These are phyloP conservation scores for Lampropteryx suffumata DNA, from an alignment of 2,888 invertebrate genomes.

Conservation along the genomic window DNA sequence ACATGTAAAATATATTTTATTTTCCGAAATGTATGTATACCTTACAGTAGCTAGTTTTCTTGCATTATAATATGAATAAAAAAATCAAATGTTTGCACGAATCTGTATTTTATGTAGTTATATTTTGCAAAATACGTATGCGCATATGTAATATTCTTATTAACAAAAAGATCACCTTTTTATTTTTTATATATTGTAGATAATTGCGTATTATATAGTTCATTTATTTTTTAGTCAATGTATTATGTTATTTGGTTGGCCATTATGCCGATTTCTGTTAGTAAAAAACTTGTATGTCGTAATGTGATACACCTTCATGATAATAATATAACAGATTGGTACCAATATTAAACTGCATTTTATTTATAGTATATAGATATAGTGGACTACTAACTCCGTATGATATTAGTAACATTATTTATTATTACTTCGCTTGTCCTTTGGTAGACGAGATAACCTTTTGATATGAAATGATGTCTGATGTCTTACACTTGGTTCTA, in stretches of 20 bases:
- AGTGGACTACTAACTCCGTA: too few relatives aligned
- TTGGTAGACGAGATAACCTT: too few relatives aligned
- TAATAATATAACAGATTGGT: conserved; percentile 61
- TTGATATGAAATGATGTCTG: too few relatives aligned
- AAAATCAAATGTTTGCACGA: conserved; percentile 18
- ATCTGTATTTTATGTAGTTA: conserved; percentile 37
- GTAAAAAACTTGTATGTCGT: conserved; percentile 63
- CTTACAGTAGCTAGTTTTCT: conserved; percentile 4
- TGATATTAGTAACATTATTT: too few relatives aligned
- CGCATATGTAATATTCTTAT: conserved; percentile 43
- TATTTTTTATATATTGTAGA: conserved; percentile 53
- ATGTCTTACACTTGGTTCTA: too few relatives aligned
- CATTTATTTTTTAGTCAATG: conserved; percentile 58
- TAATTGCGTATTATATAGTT: conserved; percentile 50
- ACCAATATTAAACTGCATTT: conserved; percentile 42
- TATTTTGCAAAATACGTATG: conserved; percentile 50
- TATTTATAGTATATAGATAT: neutral
- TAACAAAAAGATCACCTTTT: conserved; percentile 46
- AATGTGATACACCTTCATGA: conserved; percentile 62
- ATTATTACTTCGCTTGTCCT: too few relatives aligned
- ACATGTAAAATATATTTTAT: conserved; percentile 11
- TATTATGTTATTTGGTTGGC: conserved; percentile 55
- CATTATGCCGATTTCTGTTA: conserved; percentile 54
- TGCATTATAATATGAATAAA: neutral
- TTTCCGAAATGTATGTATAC: conserved; percentile 21